Evolutionary conservation across 2,888 invertebrate species (phyloP).

Genomic region (Patella caerulea): DNA sequence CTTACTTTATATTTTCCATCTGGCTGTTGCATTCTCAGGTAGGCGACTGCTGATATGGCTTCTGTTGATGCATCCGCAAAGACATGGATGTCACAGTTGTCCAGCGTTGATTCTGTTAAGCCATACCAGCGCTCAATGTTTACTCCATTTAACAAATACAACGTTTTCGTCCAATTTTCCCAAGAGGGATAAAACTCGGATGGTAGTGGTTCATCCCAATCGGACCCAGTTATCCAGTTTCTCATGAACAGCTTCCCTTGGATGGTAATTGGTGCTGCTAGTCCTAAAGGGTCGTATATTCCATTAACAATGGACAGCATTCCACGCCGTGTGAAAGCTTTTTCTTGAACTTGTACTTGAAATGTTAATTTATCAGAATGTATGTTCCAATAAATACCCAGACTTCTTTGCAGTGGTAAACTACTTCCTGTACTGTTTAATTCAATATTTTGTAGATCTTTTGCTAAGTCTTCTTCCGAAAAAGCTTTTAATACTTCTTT

Average conservation of each 20-base stretch:
- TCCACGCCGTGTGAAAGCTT: slow-evolving; percentile 19
- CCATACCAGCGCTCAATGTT: neutral
- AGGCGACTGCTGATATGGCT: neutral
- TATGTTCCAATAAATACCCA: slow-evolving; percentile 26
- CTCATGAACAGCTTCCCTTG: neutral
- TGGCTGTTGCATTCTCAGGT: slow-evolving; percentile 7
- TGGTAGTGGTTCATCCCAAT: neutral
- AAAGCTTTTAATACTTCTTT: slow-evolving; percentile 24
- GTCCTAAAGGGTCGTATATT: neutral
- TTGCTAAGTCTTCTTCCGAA: slow-evolving; percentile 21
- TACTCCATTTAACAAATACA: neutral
- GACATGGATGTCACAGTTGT: neutral
- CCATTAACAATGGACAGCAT: slow-evolving; percentile 14
- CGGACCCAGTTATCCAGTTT: neutral
- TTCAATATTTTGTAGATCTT: slow-evolving; percentile 26
- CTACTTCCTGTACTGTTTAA: slow-evolving; percentile 4
- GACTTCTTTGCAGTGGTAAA: slow-evolving; percentile 23
- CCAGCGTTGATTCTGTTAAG: neutral
- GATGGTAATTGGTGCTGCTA: neutral
- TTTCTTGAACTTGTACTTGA: neutral
- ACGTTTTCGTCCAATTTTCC: neutral
- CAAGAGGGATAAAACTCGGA: neutral
- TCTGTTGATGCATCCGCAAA: neutral
- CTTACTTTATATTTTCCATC: neutral
- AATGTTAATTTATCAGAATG: slow-evolving; percentile 20